Evolutionary conservation across 2,797 vertebrate genomes (phyloP).

Genomic region (Antennarius maculatus): DNA sequence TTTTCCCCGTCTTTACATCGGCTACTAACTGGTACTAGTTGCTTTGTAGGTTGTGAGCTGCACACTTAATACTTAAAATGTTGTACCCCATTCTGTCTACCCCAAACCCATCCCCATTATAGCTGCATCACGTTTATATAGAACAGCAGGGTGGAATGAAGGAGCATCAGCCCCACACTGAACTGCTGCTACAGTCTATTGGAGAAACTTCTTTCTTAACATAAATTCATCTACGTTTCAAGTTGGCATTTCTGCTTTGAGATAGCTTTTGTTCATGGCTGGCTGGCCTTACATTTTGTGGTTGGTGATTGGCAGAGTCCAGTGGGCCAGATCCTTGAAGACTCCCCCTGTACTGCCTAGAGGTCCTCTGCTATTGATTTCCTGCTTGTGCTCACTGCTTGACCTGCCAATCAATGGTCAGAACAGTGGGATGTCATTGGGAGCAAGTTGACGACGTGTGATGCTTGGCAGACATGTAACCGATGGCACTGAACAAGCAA

Average conservation of each 20-base stretch:
- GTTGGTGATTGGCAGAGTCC: constrained; percentile 86
- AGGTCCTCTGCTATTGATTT: constrained; percentile 92
- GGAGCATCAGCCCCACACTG: too few relatives aligned
- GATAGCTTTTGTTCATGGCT: constrained; percentile 90
- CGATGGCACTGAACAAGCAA: constrained; percentile 79
- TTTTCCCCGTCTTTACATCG: too few relatives aligned
- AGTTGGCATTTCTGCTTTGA: constrained; percentile 83
- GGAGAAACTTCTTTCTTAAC: constrained; percentile 73
- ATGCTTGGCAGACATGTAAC: constrained; percentile 80
- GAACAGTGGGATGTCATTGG: constrained; percentile 91
- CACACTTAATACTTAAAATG: too few relatives aligned
- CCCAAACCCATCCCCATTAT: too few relatives aligned
- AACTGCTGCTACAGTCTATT: neutral
- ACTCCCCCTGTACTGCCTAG: constrained; percentile 83
- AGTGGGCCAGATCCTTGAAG: constrained; percentile 87
- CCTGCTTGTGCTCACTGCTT: constrained; percentile 86
- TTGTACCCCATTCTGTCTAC: too few relatives aligned
- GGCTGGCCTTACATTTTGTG: constrained; percentile 90
- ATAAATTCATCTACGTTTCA: constrained; percentile 84
- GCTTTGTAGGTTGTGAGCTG: too few relatives aligned
- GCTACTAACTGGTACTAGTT: too few relatives aligned
- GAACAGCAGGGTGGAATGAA: too few relatives aligned
- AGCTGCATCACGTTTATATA: too few relatives aligned
- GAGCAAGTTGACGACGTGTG: constrained; percentile 83
- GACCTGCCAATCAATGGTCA: constrained; percentile 89